Evolutionary conservation across 1,140 invertebrate genomes (phyloP).

Genomic region (Lysiphlebus fabarum): DNA sequence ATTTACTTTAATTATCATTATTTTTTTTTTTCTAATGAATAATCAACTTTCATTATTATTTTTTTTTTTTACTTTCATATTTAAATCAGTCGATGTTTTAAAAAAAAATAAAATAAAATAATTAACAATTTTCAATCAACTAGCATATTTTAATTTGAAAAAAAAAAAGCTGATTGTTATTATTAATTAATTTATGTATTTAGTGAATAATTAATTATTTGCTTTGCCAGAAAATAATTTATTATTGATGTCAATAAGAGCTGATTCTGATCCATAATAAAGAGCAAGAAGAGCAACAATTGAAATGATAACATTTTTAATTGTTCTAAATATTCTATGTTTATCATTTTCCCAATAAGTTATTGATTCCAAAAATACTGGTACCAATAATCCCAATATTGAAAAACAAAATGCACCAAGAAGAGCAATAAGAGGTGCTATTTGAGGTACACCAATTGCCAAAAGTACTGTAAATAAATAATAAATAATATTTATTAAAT

Average conservation of each 20-base stretch:
- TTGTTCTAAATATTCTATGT: slow-evolving; percentile 62
- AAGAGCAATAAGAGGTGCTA: slow-evolving; percentile 83
- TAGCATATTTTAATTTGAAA: no score
- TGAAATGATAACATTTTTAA: slow-evolving; percentile 67
- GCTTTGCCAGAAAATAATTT: no score
- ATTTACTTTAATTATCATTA: no score
- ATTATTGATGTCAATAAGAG: slow-evolving; percentile 60
- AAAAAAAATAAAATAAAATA: no score
- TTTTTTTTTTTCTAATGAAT: no score
- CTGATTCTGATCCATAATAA: slow-evolving; percentile 75
- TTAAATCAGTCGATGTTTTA: no score
- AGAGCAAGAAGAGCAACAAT: slow-evolving; percentile 74
- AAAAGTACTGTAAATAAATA: slow-evolving; percentile 63
- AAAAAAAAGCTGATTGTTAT: no score
- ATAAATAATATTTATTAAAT: slow-evolving; percentile 8
- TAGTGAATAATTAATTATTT: no score
- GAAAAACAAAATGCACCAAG: slow-evolving; percentile 94
- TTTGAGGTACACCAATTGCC: slow-evolving; percentile 77
- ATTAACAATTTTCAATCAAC: no score
- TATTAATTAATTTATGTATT: no score
- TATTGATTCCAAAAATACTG: slow-evolving; percentile 82
- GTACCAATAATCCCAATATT: slow-evolving; percentile 86
- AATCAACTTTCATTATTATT: no score
- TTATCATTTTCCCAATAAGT: slow-evolving; percentile 74
- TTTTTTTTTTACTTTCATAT: no score